Percentiles rank a stretch among this genome's conserved stretches.
These are phyloP conservation scores for Tychaedon coryphoeus DNA, from an alignment of 2,113 vertebrate species.

Conservation along the genomic window DNA sequence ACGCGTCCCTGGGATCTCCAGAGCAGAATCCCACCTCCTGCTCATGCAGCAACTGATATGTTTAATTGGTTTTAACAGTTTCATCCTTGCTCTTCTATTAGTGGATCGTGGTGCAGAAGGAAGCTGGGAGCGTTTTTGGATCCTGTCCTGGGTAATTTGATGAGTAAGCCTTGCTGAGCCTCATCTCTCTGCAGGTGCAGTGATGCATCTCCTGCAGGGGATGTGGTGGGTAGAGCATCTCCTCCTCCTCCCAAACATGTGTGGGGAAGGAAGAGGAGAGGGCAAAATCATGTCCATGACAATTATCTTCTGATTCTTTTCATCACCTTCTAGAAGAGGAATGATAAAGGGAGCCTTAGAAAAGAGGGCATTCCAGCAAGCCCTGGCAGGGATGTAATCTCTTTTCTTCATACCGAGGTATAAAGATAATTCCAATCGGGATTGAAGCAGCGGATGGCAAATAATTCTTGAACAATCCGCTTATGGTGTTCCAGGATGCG, in stretches of 20 bases:
- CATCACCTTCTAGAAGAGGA: neutral
- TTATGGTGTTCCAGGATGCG: constrained; percentile 71
- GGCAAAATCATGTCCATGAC: neutral
- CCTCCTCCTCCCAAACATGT: neutral
- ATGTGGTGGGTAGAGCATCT: neutral
- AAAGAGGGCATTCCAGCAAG: constrained; percentile 46
- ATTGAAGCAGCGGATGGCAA: constrained; percentile 69
- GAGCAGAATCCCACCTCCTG: neutral
- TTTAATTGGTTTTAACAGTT: constrained; percentile 36
- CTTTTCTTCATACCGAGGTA: constrained; percentile 30
- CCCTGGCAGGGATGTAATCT: constrained; percentile 59
- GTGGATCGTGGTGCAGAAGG: neutral
- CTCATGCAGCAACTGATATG: neutral
- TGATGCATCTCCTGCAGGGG: neutral
- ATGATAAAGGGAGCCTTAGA: neutral
- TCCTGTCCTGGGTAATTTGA: neutral
- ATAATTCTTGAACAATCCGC: constrained; percentile 72
- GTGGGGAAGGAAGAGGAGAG: neutral
- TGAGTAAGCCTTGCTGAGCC: neutral
- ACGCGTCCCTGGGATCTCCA: neutral
- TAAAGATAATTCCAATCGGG: constrained; percentile 70
- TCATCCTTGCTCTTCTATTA: neutral
- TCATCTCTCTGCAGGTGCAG: neutral
- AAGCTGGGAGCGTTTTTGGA: neutral
- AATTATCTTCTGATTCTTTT: constrained; percentile 6